These are phyloP conservation scores for Metopolophium dirhodum DNA, from an alignment of 1,140 invertebrate species.

Conservation along the genomic window DNA sequence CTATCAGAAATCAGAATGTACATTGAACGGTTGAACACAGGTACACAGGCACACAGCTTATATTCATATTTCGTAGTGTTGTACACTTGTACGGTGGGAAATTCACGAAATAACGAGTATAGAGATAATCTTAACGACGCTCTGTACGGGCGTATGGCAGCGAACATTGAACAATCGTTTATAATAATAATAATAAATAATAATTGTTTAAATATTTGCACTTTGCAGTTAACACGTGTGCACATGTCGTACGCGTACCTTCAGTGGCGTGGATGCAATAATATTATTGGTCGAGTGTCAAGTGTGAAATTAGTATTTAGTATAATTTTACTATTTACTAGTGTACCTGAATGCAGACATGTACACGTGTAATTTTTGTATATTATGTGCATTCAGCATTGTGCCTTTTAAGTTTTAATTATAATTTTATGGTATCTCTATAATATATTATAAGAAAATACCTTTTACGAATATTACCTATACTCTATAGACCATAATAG, in stretches of 20 bases:
- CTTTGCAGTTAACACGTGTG: not conserved
- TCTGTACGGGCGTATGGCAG: not conserved
- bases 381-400: not conserved
- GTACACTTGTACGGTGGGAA: not conserved
- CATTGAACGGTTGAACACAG: not conserved
- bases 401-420: not conserved
- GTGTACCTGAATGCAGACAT: not conserved
- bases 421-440: not conserved
- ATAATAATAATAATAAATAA: not conserved
- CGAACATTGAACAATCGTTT: not conserved
- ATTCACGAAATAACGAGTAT: not conserved
- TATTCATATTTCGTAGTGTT: not conserved
- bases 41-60: not conserved
- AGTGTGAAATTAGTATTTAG: not conserved
- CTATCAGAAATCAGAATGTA: too few relatives aligned
- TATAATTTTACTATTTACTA: not conserved
- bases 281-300: not conserved
- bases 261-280: not conserved
- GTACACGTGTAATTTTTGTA: not conserved
- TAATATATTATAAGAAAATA: too few relatives aligned
- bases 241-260: not conserved
- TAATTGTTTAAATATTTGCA: conserved; percentile 28
- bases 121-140: not conserved
- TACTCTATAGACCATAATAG: too few relatives aligned
- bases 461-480: too few relatives aligned